Base-by-base conservation (phyloP, 2,113 vertebrate genomes). In the Ailurus styani region DNA sequence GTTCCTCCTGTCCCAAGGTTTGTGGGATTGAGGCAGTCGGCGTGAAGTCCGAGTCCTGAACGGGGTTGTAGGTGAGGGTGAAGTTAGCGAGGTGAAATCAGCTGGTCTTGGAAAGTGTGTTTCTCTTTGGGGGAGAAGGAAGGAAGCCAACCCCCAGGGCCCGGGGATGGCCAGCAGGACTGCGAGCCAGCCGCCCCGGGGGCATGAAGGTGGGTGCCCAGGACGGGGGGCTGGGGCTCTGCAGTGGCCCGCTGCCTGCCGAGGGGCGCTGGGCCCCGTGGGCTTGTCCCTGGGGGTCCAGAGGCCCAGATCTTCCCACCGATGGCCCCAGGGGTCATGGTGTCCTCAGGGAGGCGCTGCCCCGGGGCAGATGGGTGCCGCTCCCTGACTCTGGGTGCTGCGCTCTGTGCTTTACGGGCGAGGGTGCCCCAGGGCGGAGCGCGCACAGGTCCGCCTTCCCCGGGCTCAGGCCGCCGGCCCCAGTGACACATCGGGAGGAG, bases 21-120 rank as follows among this genome's bases (percentile, higher is more conserved):
- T 97, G 98, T 84, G 95, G 97, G 97, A 97, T 97, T 90, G 97
- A 98, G 98, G 97, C 98, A 97, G 98, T 97, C 90, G 96, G 95
- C 98, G 95, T 83, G 91, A 97, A 98, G 89, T 95, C 97, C 97
- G 97, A 90, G 96, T 98, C 97, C 87, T 97, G 92, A 98, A 97
- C 98, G 89, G 95, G 72, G 95, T 96, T 93, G 70, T 93, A 96
- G 89, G 37, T 55, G 90, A 94, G 93, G 96, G 94, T 95, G 93
- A 97, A 98, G 95, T 97, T 95, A 97, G 97, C 97, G 97, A 91
- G 29, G 88, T 95, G 78, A 96, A 85, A 77, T 86, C 13, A 77
- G 93, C 97, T 92, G 96, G 97, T 98, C 96, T 75, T 94, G 98
- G 98, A 93, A 98, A 87, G 90, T 78, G 82, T 96, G 96, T 72